Evolutionary conservation across 2,797 vertebrate species (phyloP).

Genomic region (Tenualosa thibaudeaui): DNA sequence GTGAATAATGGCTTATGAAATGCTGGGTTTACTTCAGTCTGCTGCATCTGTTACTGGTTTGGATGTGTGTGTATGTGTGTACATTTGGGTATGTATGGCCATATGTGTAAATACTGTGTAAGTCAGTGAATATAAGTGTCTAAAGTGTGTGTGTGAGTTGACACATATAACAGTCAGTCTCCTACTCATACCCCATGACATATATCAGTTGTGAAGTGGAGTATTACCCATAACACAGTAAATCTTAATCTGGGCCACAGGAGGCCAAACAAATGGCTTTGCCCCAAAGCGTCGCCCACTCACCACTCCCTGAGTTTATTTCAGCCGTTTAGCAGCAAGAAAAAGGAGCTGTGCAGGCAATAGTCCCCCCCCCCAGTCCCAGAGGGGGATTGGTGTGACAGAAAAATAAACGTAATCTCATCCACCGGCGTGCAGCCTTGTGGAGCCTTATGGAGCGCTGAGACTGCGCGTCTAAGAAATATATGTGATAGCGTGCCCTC

Average conservation of each 20-base stretch:
- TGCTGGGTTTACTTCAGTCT: not conserved
- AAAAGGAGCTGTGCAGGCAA: constrained; percentile 15
- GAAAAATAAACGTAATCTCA: constrained; percentile 37
- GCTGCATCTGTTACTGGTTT: not conserved
- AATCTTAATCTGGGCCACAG: not conserved
- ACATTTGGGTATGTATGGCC: not conserved
- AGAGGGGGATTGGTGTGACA: constrained; percentile 13
- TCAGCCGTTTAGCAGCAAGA: constrained; percentile 38
- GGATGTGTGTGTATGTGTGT: constrained; percentile 1
- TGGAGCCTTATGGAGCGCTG: constrained; percentile 21
- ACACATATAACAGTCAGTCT: not conserved
- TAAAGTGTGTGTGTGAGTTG: not conserved
- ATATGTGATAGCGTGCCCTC: constrained; percentile 36
- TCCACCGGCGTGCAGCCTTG: constrained; percentile 19
- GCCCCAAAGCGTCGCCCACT: not conserved
- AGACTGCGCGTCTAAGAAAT: constrained; percentile 34
- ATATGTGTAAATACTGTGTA: constrained; percentile 4
- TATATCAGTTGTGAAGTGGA: not conserved
- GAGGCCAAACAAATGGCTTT: constrained; percentile 6
- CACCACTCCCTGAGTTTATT: constrained; percentile 35
- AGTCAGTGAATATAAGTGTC: not conserved
- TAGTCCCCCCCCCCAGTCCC: not conserved
- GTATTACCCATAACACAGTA: not conserved
- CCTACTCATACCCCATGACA: not conserved
- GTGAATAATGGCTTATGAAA: constrained; percentile 55